Conservation (phyloP, 2,113 vertebrate genomes). For the Toxotes jaculatrix region DNA sequence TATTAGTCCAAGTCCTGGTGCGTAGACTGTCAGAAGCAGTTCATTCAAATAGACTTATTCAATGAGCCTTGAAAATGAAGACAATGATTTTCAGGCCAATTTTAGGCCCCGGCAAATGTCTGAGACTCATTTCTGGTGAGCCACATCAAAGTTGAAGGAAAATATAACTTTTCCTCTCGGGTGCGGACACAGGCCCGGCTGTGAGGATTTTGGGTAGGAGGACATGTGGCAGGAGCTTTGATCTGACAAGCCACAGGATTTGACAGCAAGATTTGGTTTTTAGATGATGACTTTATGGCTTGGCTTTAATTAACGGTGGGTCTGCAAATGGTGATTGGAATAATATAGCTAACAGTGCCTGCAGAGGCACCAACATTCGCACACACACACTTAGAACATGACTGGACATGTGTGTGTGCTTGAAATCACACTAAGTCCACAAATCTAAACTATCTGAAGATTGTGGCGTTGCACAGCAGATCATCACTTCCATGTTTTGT, state of each 20-base stretch:
- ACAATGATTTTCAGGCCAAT: conserved; percentile 54
- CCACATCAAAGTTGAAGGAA: conserved; percentile 79
- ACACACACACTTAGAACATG: neutral
- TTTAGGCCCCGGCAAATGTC: conserved; percentile 65
- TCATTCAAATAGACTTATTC: conserved; percentile 31
- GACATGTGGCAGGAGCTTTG: conserved; percentile 70
- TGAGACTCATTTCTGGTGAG: conserved; percentile 71
- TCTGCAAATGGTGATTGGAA: conserved; percentile 41
- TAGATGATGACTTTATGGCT: conserved; percentile 66
- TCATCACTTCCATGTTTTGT: neutral
- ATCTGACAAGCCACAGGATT: conserved; percentile 65
- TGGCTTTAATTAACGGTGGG: conserved; percentile 37
- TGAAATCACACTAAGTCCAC: conserved; percentile 31
- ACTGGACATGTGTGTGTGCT: conserved; percentile 3
- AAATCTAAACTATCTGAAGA: conserved; percentile 27
- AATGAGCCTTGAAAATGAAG: conserved; percentile 52
- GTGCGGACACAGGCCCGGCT: conserved; percentile 64
- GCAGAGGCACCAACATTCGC: neutral
- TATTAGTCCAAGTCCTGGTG: conserved; percentile 19
- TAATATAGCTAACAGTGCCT: conserved; percentile 36
- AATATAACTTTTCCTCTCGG: conserved; percentile 75
- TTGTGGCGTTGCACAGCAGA: conserved; percentile 3
- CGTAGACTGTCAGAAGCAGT: neutral
- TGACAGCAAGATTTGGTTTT: conserved; percentile 62
- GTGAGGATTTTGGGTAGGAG: conserved; percentile 44